Percentiles rank a stretch among this genome's conserved stretches.
phyloP scores from a whole-genome alignment of 2,797 vertebrate species.

The Crocidura indochinensis region DNA sequence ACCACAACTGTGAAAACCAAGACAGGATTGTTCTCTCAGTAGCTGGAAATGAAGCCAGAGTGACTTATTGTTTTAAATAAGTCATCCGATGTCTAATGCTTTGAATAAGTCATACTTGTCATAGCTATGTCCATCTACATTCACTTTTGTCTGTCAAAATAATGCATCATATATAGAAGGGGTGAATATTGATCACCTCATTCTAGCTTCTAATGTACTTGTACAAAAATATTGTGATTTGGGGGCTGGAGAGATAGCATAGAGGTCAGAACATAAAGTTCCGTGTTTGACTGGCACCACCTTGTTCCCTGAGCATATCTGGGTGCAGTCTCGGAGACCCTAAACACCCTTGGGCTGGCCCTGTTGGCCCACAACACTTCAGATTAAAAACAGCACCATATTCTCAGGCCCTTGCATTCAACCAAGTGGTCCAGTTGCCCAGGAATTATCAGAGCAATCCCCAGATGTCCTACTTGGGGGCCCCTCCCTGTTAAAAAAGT shows the following conservation, averaged over 20 bases:
- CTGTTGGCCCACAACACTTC: neutral
- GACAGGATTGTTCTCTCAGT: neutral
- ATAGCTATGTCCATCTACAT: neutral
- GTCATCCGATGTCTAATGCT: too few species aligned
- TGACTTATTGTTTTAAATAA: neutral
- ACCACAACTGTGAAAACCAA: neutral
- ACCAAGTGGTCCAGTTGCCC: too few species aligned
- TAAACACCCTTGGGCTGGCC: neutral
- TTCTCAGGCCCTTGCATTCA: too few species aligned
- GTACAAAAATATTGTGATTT: neutral
- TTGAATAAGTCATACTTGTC: neutral
- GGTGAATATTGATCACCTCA: neutral
- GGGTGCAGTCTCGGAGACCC: too few species aligned
- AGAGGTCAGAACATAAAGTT: too few species aligned
- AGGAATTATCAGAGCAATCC: too few species aligned
- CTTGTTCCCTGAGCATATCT: neutral
- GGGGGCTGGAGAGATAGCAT: too few species aligned
- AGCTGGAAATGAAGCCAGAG: neutral
- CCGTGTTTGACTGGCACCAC: too few species aligned
- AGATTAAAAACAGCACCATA: too few species aligned
- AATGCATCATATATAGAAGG: neutral
- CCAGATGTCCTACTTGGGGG: too few species aligned
- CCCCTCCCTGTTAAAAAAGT: too few species aligned
- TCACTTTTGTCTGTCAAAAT: neutral
- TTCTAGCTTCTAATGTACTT: neutral